Base-by-base conservation (phyloP, 2,113 vertebrate genomes). In the Blennius ocellaris region DNA sequence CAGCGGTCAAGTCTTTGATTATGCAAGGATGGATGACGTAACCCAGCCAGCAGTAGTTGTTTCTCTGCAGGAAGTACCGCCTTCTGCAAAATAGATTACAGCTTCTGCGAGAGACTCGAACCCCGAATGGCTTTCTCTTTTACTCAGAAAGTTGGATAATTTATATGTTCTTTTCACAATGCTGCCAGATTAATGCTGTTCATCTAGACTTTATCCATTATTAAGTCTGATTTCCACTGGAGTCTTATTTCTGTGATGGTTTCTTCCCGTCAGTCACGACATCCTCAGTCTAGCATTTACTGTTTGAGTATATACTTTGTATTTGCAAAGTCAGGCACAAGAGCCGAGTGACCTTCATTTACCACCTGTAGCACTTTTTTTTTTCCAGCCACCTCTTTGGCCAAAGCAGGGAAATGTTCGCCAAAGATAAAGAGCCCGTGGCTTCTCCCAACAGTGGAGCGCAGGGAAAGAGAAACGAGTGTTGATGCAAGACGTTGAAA, bases 21-120 rank as follows among this genome's bases (percentile, higher is more conserved):
- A 48, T 41, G 14, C 69, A 79, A 86, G 49, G 68, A 66, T 71
- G 68, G 57, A 63, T 85, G 76, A 64, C 41, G 48, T 76, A 80
- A 86, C 68, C 5, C 62, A 40, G 4, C 69, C 17, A 70, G 62
- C 50, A 68, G 17, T 21, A 57, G 1, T 40, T 74, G 1, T 40
- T 74, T 45, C 6, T 7, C 48, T 40, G 59, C 69, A 63, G 43
- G 15, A 74, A 74, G 72, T 45, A 12, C 49, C 37, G 36, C 52
- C 44, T 43, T 21, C 68, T 78, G 56, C 44, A n/a, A 61, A 81
- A 51, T n/a, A n/a, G 48, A 67, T 52, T 7, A 72, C 7, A 41
- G 56, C 50, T 14, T 48, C 53, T 74, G 58, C 55, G 67, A 15
- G 63, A 66, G 14, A 55, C 47, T 66, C n/a, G n/a, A 53, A 14